Conservation (phyloP, 2,797 vertebrate genomes). For the Meda fulgida region DNA sequence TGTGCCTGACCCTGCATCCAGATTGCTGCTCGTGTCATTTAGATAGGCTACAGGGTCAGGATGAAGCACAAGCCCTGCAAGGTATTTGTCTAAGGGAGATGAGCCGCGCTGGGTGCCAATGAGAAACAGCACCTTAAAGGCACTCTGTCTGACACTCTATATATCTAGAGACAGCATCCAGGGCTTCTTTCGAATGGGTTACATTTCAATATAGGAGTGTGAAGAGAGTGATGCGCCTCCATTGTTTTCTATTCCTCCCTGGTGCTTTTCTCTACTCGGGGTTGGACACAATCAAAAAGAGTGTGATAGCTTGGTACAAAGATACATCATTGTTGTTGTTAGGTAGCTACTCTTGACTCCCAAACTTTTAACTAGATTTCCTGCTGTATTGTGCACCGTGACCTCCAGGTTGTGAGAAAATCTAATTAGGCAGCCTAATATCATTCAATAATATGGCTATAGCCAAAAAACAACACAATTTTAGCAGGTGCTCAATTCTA, state of each 20-base stretch:
- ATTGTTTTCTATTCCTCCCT: conserved; percentile 11
- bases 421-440: background rate
- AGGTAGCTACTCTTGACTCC: background rate
- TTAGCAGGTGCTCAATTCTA: conserved; percentile 41
- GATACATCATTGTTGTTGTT: background rate
- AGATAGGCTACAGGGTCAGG: conserved; percentile 22
- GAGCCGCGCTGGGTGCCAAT: conserved; percentile 61
- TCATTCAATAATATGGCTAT: background rate
- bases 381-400: background rate
- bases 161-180: conserved; percentile 20
- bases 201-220: conserved; percentile 33
- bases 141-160: conserved; percentile 64
- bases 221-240: conserved; percentile 25
- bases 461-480: background rate
- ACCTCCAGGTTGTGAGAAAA: background rate
- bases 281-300: conserved; percentile 16
- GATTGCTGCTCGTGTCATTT: conserved; percentile 19
- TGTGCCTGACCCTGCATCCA: conserved; percentile 26
- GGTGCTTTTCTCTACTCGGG: background rate
- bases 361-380: conserved; percentile 2
- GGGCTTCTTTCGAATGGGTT: conserved; percentile 24
- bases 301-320: background rate
- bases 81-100: conserved; percentile 52
- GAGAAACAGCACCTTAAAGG: conserved; percentile 67
- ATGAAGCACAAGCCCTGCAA: conserved; percentile 53